phyloP scores from a whole-genome alignment of 92 coral and sea anemone genomes.

The Phenganax subtilis region DNA sequence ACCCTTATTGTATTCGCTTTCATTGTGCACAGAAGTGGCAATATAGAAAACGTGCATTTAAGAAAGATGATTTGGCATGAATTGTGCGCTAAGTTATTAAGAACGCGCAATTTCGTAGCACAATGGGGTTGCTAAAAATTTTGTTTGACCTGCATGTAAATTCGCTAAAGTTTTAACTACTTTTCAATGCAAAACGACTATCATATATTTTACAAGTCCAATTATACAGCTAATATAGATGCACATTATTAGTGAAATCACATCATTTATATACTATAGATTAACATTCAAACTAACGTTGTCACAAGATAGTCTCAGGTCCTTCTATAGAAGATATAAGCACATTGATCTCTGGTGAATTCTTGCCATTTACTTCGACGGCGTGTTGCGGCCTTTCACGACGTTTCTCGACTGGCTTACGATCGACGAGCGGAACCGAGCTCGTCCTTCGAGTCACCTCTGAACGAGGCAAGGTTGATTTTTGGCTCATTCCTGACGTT shows the following conservation, averaged over 20 bases:
- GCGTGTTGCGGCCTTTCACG: not conserved
- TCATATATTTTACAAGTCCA: too few species aligned
- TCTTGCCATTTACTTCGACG: not conserved
- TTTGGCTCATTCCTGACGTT: not conserved
- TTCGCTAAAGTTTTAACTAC: too few species aligned
- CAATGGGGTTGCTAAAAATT: too few species aligned
- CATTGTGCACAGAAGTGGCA: too few species aligned
- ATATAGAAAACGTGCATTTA: too few species aligned
- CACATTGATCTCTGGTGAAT: not conserved
- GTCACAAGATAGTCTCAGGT: slow-evolving; percentile 20
- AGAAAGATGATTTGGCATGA: too few species aligned
- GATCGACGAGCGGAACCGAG: not conserved
- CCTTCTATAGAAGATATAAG: slow-evolving; percentile 22
- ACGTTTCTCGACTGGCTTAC: not conserved
- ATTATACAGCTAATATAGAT: too few species aligned
- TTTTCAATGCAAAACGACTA: too few species aligned
- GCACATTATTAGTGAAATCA: not conserved
- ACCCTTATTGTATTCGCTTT: too few species aligned
- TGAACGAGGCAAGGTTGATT: slow-evolving; percentile 9
- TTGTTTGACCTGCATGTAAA: too few species aligned
- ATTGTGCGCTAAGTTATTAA: too few species aligned
- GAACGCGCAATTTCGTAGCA: too few species aligned
- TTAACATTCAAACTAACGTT: not conserved
- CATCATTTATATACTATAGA: not conserved
- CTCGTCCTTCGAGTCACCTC: not conserved